A percentile compares a stretch with the other conserved stretches of the same genome.
Conservation (phyloP, 2,888 invertebrate species). For the Brenthis daphne region DNA sequence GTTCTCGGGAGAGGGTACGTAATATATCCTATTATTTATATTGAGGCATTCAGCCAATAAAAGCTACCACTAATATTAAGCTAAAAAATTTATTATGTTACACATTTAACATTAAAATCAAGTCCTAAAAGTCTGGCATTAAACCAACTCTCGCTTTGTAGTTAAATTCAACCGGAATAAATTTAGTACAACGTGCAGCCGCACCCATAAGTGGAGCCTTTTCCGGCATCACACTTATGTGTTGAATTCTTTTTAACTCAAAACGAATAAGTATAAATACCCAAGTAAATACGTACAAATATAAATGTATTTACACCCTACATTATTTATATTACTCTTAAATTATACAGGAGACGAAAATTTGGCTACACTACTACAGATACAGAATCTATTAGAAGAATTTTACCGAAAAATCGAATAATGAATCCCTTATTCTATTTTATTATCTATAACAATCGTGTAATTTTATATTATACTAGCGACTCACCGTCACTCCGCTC, state of each 20-base stretch:
- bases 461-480: no score
- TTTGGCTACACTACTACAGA: no score
- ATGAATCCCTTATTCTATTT: no score
- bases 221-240: constrained; percentile 21
- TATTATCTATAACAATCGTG: no score
- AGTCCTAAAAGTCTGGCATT: constrained; percentile 33
- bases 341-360: no score
- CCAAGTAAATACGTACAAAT: neutral
- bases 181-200: constrained; percentile 30
- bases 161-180: constrained; percentile 34
- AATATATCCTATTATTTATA: neutral
- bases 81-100: constrained; percentile 29
- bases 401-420: no score
- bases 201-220: constrained; percentile 20
- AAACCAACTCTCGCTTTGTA: constrained; percentile 34
- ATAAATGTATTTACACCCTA: neutral
- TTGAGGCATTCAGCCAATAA: constrained; percentile 1
- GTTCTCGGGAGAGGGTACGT: neutral
- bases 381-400: no score
- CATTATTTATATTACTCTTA: no score
- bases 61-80: constrained; percentile 11
- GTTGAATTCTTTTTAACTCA: constrained; percentile 13
- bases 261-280: neutral
- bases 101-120: constrained; percentile 29
- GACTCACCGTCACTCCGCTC: no score